phyloP scores from a whole-genome alignment of 2,113 vertebrate genomes.

The Macquaria ambigua region DNA sequence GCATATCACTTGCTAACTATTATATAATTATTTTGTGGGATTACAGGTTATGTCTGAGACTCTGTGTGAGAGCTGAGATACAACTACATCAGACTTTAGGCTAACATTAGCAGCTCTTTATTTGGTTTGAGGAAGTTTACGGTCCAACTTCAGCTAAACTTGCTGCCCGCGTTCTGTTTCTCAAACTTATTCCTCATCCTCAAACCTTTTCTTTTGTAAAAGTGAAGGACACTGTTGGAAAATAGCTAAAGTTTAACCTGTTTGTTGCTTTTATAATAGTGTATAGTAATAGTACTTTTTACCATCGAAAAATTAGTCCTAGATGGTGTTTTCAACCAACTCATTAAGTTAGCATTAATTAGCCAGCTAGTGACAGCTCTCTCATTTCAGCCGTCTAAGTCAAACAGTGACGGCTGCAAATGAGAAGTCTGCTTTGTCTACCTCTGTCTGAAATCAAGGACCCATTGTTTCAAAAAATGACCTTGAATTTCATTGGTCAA shows the following conservation, averaged over 20 bases:
- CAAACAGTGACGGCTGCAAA: neutral
- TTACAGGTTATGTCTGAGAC: too few relatives aligned
- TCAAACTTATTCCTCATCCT: neutral
- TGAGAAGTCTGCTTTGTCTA: neutral
- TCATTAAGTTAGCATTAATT: neutral
- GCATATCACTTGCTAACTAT: too few relatives aligned
- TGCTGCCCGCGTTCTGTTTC: neutral
- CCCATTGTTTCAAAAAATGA: too few relatives aligned
- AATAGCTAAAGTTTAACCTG: too few relatives aligned
- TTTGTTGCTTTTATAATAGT: too few relatives aligned
- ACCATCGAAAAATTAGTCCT: too few relatives aligned
- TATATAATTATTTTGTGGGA: too few relatives aligned
- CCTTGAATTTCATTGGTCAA: neutral
- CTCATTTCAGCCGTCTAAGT: neutral
- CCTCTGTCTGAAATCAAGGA: neutral
- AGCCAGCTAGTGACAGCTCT: neutral
- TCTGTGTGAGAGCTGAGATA: neutral
- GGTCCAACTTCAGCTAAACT: neutral
- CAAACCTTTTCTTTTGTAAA: neutral
- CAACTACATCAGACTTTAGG: neutral
- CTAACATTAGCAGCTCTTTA: neutral
- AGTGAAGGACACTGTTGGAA: neutral
- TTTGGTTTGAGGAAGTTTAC: neutral
- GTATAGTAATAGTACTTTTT: neutral
- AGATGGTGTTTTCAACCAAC: neutral